Evolutionary conservation across 2,113 vertebrate species (phyloP), one percentile per base, ranked within the genome.

Genomic region (Charadrius vociferus): DNA sequence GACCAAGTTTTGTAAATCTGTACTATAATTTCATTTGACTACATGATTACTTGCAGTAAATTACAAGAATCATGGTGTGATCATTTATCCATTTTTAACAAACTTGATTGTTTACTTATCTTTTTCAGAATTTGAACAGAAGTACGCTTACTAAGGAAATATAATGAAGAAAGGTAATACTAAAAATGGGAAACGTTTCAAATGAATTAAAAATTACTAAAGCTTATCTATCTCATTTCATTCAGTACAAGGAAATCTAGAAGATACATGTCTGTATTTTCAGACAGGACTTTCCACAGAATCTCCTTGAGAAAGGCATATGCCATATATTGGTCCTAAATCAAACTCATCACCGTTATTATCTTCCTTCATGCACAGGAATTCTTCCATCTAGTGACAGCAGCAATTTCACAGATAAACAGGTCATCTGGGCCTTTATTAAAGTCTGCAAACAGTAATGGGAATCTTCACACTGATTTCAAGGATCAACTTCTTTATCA

Each of bases 351-450:
- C 47, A 53, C 12, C 2, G 1, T 67, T 87, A 75, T 37, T 79
- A 59, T 67, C 43, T 83, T 62, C 30, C 18, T 74, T 72, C 52
- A 32, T 4, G 12, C 15, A 32, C 36, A 80, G 39, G 34, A 94
- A 86, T 94, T 72, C 26, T 61, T 56, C 56, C 23, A 4, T 50
- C 32, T 49, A 47, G 37, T 55, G 65, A 79, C 70, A 85, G 52
- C 43, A 91, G 61, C 21, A 85, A 37, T 84, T 84, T 47, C 78
- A 62, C 61, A 89, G 89, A 91, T n/a, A 83, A 95, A 86, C 59
- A 88, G 41, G 29, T 95, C 55, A 85, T 27, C 52, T 79, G 30
- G 30, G 30, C 29, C 56, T 79, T 89, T 74, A 43, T 47, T 67
- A 87, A 78, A 37, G n/a, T 84, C 61, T 81, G 65, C 65, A 94